phyloP scores from a whole-genome alignment of 2,888 invertebrate genomes.

The Lypha dubia region DNA sequence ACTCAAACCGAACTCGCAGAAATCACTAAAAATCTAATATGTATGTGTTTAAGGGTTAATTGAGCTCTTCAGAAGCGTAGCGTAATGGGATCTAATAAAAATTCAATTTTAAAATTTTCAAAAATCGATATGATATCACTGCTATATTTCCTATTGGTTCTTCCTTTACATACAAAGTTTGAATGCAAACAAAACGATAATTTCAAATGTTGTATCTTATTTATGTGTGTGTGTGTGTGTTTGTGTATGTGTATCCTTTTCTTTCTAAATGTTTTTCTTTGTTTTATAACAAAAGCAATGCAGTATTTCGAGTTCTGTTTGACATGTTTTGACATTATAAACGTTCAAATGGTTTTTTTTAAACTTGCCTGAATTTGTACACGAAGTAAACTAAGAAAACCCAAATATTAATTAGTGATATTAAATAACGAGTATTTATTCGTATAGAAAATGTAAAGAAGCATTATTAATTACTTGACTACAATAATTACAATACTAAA shows the following conservation, averaged over 20 bases:
- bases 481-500: not conserved
- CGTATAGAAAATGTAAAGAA: not conserved
- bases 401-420: not conserved
- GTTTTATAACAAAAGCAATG: conserved; percentile 19
- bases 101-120: too few species aligned
- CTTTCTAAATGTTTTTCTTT: not conserved
- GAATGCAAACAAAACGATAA: not conserved
- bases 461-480: not conserved
- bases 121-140: not conserved
- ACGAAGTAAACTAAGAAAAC: not conserved
- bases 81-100: too few species aligned
- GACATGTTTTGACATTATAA: conserved; percentile 41
- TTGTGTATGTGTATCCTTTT: not conserved
- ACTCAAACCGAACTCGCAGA: too few species aligned
- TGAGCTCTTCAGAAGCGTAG: too few species aligned
- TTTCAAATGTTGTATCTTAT: conserved; percentile 27
- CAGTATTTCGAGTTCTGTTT: conserved; percentile 5
- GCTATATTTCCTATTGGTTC: conserved; percentile 2
- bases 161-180: not conserved
- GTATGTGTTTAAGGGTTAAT: too few species aligned
- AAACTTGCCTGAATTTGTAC: not conserved
- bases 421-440: conserved; percentile 14
- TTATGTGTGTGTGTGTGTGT: not conserved
- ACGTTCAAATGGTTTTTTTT: conserved; percentile 17
- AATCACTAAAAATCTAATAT: too few species aligned